Base-by-base conservation (phyloP, 2,797 vertebrate genomes). In the Diglossa cyanea region DNA sequence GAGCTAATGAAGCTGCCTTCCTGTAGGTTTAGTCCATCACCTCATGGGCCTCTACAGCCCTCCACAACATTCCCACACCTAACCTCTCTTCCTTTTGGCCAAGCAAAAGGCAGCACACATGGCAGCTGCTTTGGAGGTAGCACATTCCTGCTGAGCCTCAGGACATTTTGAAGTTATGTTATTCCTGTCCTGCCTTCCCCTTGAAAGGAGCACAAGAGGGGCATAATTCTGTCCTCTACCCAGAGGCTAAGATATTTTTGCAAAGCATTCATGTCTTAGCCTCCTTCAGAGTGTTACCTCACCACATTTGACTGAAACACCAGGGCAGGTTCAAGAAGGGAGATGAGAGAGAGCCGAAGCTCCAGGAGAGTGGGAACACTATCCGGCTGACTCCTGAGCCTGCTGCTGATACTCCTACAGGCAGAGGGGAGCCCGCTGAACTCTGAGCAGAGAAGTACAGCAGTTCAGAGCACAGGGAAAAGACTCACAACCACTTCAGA, bases 121-220 rank as follows among this genome's bases (percentile, higher is more conserved):
- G 40, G 51, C 35, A 35, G 18, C 2, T 30, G 16, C 26, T 71
- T 3, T n/a, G 44, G 44, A 78, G 17, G 30, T 0, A 45, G 19
- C 48, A 48, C 14, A 24, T 37, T 40, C 2, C 0, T 44, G 6
- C 8, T 33, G 28, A n/a, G 35, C 17, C 24, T 24, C 62, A 17
- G 23, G 33, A 48, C 15, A 30, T 24, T 47, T 6, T 11, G 13
- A 74, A 79, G 35, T 25, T 8, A 3, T 0, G 0, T n/a, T 50
- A 30, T 7, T 66, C 44, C 76, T 42, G 10, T 44, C n/a, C 51
- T 45, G 18, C 28, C 21, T 62, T 35, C 37, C 28, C 25, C 71
- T 61, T 13, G 14, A 40, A 10, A 9, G 19, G 5, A 68, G 26
- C 10, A 21, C 5, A 67, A 19, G 9, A 39, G 0, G 2, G 33